Evolutionary conservation across 2,113 vertebrate species (phyloP), one percentile per base, ranked within the genome.

Genomic region (Burhinus oedicnemus): DNA sequence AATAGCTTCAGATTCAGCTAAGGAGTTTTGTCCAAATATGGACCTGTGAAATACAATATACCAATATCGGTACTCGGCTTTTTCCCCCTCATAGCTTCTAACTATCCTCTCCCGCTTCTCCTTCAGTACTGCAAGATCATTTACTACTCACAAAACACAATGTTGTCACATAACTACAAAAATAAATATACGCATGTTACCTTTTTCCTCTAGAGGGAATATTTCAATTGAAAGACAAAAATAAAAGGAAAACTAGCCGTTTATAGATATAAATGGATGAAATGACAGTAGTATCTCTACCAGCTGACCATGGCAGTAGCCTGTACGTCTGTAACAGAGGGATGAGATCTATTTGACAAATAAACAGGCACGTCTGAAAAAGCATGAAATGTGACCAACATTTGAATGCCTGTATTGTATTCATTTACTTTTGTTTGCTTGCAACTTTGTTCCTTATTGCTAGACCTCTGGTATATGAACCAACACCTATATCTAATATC

Each of bases 11-110:
- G 83, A 93, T 88, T 88, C 76, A 92, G 86, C 72, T 83, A 51
- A 81, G 66, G n/a, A 96, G 78, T 97, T 98, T 98, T 97, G 95
- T 91, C 97, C 95, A 97, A 97, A 98, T 98, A 98, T 94, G 98
- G 97, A 93, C 52, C 85, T 92, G 86, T 94, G 66, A 88, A 93
- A 95, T 66, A 90, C n/a, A 97, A 94, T 71, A 85, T 42, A 93
- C 80, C 5, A 58, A 12, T 45, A 94, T 21, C 64, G 71, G 86
- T 25, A 62, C 57, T 32, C 77, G 64, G 58, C 40, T 83, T 80
- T 65, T 65, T 29, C 22, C 49, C 49, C 72, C 34, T 85, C 83
- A 15, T 3, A 83, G 83, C 62, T 70, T 71, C 12, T 77, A 83
- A n/a, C 45, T 61, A 52, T 57, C 79, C 77, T 83, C 82, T 57